Percentiles rank a stretch among this genome's conserved stretches.
phyloP scores from a whole-genome alignment of 2,113 vertebrate genomes.

The Mustela nigripes region DNA sequence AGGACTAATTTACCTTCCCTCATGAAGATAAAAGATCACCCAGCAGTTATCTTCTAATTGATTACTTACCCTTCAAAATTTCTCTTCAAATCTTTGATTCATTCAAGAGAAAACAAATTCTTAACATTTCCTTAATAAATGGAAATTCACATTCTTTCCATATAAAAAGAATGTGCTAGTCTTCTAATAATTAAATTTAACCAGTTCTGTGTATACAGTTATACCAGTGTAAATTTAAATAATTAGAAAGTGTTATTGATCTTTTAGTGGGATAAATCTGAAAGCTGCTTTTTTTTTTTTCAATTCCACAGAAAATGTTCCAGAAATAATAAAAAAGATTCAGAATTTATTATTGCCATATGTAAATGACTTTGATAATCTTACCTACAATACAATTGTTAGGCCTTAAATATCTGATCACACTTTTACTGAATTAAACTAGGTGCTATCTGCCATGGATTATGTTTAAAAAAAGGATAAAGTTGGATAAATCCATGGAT shows the following conservation, averaged over 20 bases:
- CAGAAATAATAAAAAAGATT: constrained; percentile 38
- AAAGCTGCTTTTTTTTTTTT: background rate
- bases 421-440: constrained; percentile 22
- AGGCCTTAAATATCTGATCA: background rate
- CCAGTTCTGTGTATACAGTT: background rate
- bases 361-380: constrained; percentile 8
- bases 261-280: background rate
- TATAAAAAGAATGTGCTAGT: background rate
- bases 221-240: background rate
- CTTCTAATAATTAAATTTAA: constrained; percentile 42
- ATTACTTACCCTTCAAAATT: background rate
- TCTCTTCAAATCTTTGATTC: background rate
- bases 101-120: background rate
- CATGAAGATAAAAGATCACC: background rate
- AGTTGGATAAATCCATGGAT: background rate
- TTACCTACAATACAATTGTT: constrained; percentile 2
- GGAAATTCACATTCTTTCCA: background rate
- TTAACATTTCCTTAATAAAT: constrained; percentile 44
- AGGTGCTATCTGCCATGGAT: background rate
- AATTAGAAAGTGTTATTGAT: background rate
- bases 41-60: background rate
- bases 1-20: background rate
- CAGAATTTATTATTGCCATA: background rate
- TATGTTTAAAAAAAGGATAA: background rate
- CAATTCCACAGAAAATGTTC: constrained; percentile 18